These are phyloP conservation scores for Semaprochilodus insignis DNA, from an alignment of 2,797 vertebrate species.

Conservation along the genomic window DNA sequence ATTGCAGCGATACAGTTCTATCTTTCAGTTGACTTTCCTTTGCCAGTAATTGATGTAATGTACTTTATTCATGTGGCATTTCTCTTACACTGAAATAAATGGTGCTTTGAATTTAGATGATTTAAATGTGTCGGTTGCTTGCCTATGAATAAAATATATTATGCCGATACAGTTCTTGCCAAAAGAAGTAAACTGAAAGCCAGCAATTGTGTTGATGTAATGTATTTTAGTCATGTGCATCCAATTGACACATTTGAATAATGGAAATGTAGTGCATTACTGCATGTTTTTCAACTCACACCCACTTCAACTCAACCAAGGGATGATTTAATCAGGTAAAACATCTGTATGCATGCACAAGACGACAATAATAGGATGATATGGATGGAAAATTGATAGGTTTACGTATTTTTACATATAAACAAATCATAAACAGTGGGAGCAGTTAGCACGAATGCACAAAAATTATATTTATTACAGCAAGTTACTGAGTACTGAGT, in stretches of 20 bases:
- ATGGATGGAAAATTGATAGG: too few species aligned
- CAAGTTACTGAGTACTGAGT: not conserved
- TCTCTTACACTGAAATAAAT: not conserved
- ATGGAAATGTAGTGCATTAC: not conserved
- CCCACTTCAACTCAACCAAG: not conserved
- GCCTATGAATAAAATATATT: not conserved
- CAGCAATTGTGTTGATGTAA: not conserved
- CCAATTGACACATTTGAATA: not conserved
- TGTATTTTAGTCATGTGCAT: not conserved
- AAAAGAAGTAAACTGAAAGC: conserved; percentile 1
- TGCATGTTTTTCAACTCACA: not conserved
- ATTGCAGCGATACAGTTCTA: not conserved
- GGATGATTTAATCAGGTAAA: not conserved
- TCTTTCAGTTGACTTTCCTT: not conserved
- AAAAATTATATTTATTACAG: too few species aligned
- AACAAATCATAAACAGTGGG: too few species aligned
- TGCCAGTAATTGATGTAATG: conserved; percentile 6
- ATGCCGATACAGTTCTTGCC: not conserved
- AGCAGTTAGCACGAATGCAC: too few species aligned
- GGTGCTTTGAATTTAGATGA: not conserved
- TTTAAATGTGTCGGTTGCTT: not conserved
- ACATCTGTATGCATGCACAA: too few species aligned
- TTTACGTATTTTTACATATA: too few species aligned
- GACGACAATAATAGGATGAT: too few species aligned
- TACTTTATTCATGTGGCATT: not conserved